These are phyloP conservation scores for Lytechinus pictus DNA, from an alignment of 35 echinoderm and acorn worm genomes.

Conservation along the genomic window DNA sequence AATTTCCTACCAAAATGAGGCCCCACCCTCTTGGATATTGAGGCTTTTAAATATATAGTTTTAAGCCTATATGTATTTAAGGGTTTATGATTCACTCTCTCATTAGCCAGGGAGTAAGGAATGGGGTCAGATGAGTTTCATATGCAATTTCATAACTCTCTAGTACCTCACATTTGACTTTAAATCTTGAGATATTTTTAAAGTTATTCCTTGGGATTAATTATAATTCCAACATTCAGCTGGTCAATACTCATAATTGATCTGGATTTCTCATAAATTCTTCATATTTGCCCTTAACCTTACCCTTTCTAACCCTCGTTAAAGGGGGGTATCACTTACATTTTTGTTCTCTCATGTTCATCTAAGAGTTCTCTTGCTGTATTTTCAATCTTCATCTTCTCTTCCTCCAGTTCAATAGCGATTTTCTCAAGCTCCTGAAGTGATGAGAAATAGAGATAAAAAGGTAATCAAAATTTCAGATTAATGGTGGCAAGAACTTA, in stretches of 20 bases:
- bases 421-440: slow-evolving; percentile 93
- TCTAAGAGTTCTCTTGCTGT: slow-evolving; percentile 90
- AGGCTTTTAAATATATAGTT: not conserved
- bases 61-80: not conserved
- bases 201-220: no score
- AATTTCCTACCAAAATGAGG: not conserved
- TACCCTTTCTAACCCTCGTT: no score
- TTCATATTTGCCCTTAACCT: no score
- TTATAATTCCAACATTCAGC: no score
- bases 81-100: not conserved
- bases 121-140: not conserved
- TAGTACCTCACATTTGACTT: not conserved
- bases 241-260: no score
- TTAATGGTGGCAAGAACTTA: not conserved
- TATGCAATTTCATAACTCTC: not conserved
- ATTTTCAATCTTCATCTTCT: slow-evolving; percentile 96
- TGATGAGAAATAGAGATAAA: not conserved
- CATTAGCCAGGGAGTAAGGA: not conserved
- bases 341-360: slow-evolving; percentile 82
- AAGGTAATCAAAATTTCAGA: not conserved
- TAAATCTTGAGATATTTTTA: not conserved
- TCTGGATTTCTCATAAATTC: no score
- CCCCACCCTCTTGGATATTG: not conserved
- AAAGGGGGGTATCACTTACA: slow-evolving; percentile 46
- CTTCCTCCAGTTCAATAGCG: slow-evolving; percentile 84